Evolutionary conservation across 2,113 vertebrate species (phyloP), one percentile per base, ranked within the genome.

Genomic region (Cyprinodon tularosa): DNA sequence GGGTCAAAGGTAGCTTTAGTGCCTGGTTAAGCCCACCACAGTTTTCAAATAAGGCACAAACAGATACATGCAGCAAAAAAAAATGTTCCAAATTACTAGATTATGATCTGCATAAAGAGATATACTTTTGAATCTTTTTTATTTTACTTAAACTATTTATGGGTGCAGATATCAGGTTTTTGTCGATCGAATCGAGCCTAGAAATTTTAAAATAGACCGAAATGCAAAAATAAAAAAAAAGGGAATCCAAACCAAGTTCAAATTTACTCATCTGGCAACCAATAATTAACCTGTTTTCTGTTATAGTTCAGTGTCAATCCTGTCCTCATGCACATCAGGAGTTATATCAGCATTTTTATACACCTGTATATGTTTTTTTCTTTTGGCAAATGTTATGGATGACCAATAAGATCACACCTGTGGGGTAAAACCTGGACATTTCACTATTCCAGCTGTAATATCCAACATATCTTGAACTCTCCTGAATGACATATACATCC

Each of bases 371-470:
- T 74, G 74, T 61, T 20, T 11, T 70, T 72, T 79, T 67, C 64
- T 10, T 66, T 68, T 47, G 40, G 57, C 45, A 77, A 72, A 74
- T 10, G 12, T 57, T 66, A 71, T 50, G 66, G 29, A 53, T 59
- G 73, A 73, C 59, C 40, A 17, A 79, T 71, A 57, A 59, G 68
- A 53, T 76, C 78, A 71, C 72, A 71, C 13, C 66, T 4, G 22
- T 57, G 2, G 57, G 78, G 80, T 14, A 82, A 83, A 66, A 44
- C 45, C 59, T 78, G 88, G 85, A 86, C 83, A 82, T 68, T 68
- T 1, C 80, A 84, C 75, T 90, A 66, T 71, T 80, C 59, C 85
- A 87, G 81, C 87, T 87, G 77, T 66, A 82, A 90, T 88, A 86
- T 78, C 83, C 80, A 87, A 83, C 66, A 68, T 29, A 74, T 72